These are phyloP conservation scores for Pelochelys cantorii DNA, from an alignment of 2,797 vertebrate genomes.

Conservation along the genomic window DNA sequence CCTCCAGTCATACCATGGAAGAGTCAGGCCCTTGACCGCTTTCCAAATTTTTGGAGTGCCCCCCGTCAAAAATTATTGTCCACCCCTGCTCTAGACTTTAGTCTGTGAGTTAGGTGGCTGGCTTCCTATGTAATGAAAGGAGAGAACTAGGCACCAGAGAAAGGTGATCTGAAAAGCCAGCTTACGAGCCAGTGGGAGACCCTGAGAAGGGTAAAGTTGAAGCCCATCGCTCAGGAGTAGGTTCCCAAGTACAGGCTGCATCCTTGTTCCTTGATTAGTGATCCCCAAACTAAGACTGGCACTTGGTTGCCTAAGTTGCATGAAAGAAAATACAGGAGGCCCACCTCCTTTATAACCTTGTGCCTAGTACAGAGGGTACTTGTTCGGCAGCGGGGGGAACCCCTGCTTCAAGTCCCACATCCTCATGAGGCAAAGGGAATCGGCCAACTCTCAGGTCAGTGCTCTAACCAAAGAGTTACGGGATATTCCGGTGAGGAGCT, in stretches of 20 bases:
- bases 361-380: not conserved
- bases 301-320: not conserved
- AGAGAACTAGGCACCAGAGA: not conserved
- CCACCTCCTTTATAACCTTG: not conserved
- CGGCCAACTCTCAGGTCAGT: not conserved
- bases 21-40: too few species aligned
- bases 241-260: not conserved
- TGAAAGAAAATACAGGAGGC: not conserved
- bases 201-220: not conserved
- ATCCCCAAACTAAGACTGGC: not conserved
- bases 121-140: not conserved
- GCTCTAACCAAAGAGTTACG: not conserved
- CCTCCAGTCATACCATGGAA: too few species aligned
- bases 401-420: not conserved
- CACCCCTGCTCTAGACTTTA: too few species aligned
- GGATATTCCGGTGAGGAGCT: not conserved
- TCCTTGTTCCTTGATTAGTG: not conserved
- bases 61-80: too few species aligned
- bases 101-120: not conserved
- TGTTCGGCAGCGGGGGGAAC: not conserved
- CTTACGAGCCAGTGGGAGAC: not conserved
- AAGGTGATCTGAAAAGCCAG: not conserved
- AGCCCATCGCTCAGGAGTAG: not conserved
- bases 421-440: not conserved
- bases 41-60: too few species aligned